These are phyloP conservation scores for Adelognathus sp. DNA, from an alignment of 2,888 invertebrate genomes.

Conservation along the genomic window DNA sequence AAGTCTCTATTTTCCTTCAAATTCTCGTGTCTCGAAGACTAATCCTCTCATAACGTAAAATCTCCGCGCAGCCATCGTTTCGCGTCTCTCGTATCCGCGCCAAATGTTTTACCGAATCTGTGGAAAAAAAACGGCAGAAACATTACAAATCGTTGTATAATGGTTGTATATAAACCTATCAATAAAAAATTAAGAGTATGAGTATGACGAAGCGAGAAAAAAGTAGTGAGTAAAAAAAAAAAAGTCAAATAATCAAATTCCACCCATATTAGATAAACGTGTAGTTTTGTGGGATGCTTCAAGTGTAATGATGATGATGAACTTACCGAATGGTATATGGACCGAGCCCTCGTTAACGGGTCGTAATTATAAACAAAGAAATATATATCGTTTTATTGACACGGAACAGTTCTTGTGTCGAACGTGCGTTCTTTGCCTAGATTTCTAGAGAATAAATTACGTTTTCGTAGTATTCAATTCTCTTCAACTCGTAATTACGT, in stretches of 20 bases:
- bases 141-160: too few relatives aligned
- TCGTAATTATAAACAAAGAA: conserved; percentile 80
- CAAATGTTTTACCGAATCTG: conserved; percentile 90
- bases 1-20: too few relatives aligned
- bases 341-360: conserved; percentile 79
- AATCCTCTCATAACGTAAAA: conserved; percentile 77
- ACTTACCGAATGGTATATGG: conserved; percentile 79
- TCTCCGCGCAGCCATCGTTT: conserved; percentile 88
- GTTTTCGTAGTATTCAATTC: neutral
- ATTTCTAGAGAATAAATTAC: conserved; percentile 19
- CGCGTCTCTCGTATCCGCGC: conserved; percentile 88
- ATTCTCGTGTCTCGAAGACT: too few relatives aligned
- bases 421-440: neutral
- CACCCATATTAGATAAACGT: conserved; percentile 45
- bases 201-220: too few relatives aligned
- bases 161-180: too few relatives aligned
- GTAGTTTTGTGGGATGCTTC: conserved; percentile 55
- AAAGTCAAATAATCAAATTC: conserved; percentile 42
- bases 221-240: conserved; percentile 23
- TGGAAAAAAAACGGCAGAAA: conserved; percentile 42
- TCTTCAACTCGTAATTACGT: neutral
- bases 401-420: conserved; percentile 50
- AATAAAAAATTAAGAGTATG: too few relatives aligned
- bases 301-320: conserved; percentile 66
- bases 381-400: conserved; percentile 75